These are phyloP conservation scores for Labeo rohita DNA, from an alignment of 2,113 vertebrate species.

Conservation along the genomic window DNA sequence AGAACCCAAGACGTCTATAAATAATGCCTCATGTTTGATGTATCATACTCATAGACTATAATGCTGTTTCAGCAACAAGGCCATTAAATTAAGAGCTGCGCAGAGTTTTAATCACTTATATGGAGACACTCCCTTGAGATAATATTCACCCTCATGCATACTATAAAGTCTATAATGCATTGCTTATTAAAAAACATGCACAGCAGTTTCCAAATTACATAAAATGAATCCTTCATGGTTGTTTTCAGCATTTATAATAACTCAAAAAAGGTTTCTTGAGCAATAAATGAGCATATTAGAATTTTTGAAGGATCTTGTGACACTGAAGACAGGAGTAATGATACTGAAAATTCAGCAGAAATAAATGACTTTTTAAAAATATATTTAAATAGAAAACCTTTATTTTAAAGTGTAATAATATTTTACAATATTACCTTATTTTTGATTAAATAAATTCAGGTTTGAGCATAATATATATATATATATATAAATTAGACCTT, in stretches of 20 bases:
- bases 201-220: conserved; percentile 29
- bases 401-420: neutral
- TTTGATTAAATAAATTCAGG: too few species aligned
- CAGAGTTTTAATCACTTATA: conserved; percentile 37
- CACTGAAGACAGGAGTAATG: too few species aligned
- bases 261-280: neutral
- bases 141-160: conserved; percentile 15
- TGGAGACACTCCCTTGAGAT: conserved; percentile 33
- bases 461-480: too few species aligned
- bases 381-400: neutral
- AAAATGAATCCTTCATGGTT: neutral
- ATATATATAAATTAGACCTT: too few species aligned
- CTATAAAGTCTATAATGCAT: conserved; percentile 21
- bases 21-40: conserved; percentile 1
- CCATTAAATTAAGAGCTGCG: conserved; percentile 65
- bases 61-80: conserved; percentile 50
- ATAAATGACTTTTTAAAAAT: too few species aligned
- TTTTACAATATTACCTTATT: neutral
- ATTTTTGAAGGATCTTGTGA: neutral
- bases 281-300: neutral
- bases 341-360: too few species aligned
- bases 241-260: too few species aligned
- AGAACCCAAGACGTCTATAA: neutral
- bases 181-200: conserved; percentile 51
- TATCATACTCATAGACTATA: conserved; percentile 59